Evolutionary conservation across 2,888 invertebrate species (phyloP), one percentile per base, ranked within the genome.

Genomic region (Netelia virgata): DNA sequence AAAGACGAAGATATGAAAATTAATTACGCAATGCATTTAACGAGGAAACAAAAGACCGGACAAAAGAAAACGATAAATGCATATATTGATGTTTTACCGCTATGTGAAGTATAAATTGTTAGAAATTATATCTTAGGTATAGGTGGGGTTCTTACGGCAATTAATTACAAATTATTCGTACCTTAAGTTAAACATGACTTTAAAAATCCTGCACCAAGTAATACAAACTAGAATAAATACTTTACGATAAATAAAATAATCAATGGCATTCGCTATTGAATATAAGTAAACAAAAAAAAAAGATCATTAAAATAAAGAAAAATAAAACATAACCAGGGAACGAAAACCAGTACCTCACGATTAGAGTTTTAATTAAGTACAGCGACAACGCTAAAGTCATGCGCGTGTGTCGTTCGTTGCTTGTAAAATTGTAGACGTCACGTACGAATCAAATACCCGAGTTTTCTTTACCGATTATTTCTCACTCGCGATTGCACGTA

Each of bases 201-300:
- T 53, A 82, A 78, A 57, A 75, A 82, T 82, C 78, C 82, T 82
- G 84, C 82, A 85, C 84, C 82, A 20, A 74, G 28, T 72, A 20
- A 81, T 74, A 61, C 50, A 72, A 84, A 64, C 36, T 78, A 75
- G 14, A 72, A 82, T 85, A 85, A 85, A 85, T 82, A 78, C 61
- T 78, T 82, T 55, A 16, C 41, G 53, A 79, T 84, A 78, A 82
- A 81, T 78, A 81, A 80, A 79, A 86, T 82, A 64, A 64, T 78
- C 81, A 83, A 85, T 75, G 74, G 72, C 41, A 76, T 76, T 80
- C 74, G 80, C 82, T 85, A 84, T 83, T 82, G 70, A 84, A 78
- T 72, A 36, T 64, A 55, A 83, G 23, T 63, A 36, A 63, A 84
- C 73, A 61, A 74, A 50, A 69, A 77, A 77, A 83, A 69, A 83